Base-by-base conservation (phyloP, 2,888 invertebrate genomes). In the Graphium colonna region DNA sequence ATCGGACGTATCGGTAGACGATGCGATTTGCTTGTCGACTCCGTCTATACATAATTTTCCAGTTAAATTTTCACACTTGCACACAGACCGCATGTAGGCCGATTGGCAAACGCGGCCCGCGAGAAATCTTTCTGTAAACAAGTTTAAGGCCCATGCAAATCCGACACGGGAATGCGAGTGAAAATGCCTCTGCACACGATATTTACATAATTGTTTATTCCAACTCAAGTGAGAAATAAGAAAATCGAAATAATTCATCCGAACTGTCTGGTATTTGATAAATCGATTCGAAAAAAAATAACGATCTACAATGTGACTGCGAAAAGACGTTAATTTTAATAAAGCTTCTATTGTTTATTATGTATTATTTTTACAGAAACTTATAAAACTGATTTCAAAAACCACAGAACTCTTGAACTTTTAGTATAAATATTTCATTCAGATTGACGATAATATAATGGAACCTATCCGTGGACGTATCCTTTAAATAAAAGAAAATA, bases 91-190 rank as follows among this genome's bases (percentile, higher is more conserved):
- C 76, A 82, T 73, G 69, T 81, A 77, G 79, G 77, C 69, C 80
- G 74, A 59, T 65, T 62, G 67, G 51, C 53, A 52, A 51, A 60
- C 51, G 65, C 77, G 77, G 54, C 45, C 59, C 51, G 65, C 76
- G 79, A 80, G 84, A 84, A 84, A 86, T 82, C 81, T 72, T 62
- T 71, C 67, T 55, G 62, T 71, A 74, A 77, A 75, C 69, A 79
- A 65, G 74, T 75, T 74, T 69, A 70, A 78, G 72, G 67, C 67
- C 73, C 70, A 79, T 80, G 78, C 75, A 77, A 82, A 82, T 77
- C 65, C 58, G 57, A 63, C 62, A 57, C 63, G 48, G 71, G 70
- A 69, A 71, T 71, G 71, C 63, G 63, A 71, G 81, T 71, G 80
- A 75, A 72, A 74, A 67, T 63, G 60, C 59, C 55, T 53, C 54